Conservation (phyloP, 2,888 invertebrate genomes). For the Panopea generosa region DNA sequence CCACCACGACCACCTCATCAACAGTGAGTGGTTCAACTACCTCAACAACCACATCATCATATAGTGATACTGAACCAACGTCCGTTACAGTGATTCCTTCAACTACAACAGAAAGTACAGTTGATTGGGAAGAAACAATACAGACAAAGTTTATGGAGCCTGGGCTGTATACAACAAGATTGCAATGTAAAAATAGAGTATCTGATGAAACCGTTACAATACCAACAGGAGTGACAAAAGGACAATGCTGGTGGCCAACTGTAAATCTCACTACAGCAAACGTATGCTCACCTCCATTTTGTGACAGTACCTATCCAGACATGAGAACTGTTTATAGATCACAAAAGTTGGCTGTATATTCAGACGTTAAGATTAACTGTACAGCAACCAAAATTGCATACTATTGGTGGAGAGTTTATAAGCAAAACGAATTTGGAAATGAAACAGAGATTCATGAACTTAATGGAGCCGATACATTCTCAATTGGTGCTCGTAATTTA, state of each 20-base stretch:
- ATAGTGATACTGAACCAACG: background rate
- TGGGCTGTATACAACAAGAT: constrained; percentile 37
- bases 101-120: background rate
- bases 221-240: constrained; percentile 53
- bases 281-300: constrained; percentile 43
- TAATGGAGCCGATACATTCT: constrained; percentile 46
- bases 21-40: constrained; percentile 6
- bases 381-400: constrained; percentile 60
- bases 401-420: constrained; percentile 55
- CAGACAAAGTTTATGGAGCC: constrained; percentile 42
- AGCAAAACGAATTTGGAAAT: constrained; percentile 36
- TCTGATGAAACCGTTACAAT: constrained; percentile 34
- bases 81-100: constrained; percentile 13
- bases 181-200: constrained; percentile 55
- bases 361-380: constrained; percentile 62
- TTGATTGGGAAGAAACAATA: constrained; percentile 43
- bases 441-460: constrained; percentile 55
- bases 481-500: constrained; percentile 54
- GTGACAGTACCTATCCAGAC: constrained; percentile 32
- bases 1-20: background rate
- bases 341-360: constrained; percentile 53
- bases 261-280: constrained; percentile 52
- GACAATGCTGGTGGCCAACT: constrained; percentile 62
- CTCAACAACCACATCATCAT: background rate
- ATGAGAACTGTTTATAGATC: constrained; percentile 51